phyloP scores from a whole-genome alignment of 2,113 vertebrate genomes.

The Elephas maximus region DNA sequence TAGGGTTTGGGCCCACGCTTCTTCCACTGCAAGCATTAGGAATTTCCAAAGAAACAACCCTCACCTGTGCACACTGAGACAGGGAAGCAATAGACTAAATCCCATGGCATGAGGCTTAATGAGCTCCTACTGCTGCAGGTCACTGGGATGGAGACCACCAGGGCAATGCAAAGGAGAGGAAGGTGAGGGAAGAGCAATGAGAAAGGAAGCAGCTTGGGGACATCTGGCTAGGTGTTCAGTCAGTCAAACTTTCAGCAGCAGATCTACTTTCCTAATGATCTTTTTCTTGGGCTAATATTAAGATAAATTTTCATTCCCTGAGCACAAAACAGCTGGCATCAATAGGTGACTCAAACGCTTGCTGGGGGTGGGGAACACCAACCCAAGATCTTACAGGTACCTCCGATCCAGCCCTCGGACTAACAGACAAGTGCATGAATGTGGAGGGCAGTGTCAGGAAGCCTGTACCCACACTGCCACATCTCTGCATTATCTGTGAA shows the following conservation, averaged over 20 bases:
- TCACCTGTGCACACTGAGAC: not conserved
- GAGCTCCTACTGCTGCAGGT: not conserved
- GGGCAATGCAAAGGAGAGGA: not conserved
- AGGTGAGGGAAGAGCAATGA: not conserved
- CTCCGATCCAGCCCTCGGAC: not conserved
- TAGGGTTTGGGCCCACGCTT: not conserved
- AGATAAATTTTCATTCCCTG: constrained; percentile 63
- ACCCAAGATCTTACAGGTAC: not conserved
- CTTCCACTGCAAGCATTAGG: not conserved
- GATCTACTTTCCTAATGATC: constrained; percentile 61
- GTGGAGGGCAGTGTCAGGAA: not conserved
- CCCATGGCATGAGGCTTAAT: not conserved
- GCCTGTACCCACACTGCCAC: not conserved
- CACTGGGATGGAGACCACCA: not conserved
- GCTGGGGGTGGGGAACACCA: not conserved
- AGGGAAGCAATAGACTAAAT: not conserved
- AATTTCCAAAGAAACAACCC: constrained; percentile 19
- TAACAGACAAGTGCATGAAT: not conserved
- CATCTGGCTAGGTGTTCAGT: not conserved
- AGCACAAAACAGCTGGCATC: constrained; percentile 60
- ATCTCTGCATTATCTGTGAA: not conserved
- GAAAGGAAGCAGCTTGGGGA: not conserved
- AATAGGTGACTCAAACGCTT: constrained; percentile 37
- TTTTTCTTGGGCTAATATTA: constrained; percentile 62
- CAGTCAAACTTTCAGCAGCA: not conserved